A percentile compares a stretch with the other conserved stretches of the same genome.
Conservation (phyloP, 1,140 invertebrate genomes). For the Geopemphigus sp. region DNA sequence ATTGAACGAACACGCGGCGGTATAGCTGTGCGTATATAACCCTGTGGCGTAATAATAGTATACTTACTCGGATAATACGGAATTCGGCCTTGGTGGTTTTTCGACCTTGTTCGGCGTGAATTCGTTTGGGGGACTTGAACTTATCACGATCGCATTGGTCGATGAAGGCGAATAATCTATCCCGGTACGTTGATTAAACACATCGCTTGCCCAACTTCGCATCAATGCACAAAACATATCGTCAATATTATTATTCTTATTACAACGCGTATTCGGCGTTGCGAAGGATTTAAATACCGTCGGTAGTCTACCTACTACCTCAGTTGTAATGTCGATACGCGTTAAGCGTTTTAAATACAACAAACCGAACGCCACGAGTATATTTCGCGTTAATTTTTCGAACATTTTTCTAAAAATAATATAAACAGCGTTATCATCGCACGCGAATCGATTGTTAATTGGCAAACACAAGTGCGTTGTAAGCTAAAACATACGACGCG, state of each 20-base stretch:
- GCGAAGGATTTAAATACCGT: too few species aligned
- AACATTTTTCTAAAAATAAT: too few species aligned
- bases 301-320: too few species aligned
- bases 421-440: too few species aligned
- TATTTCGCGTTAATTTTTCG: too few species aligned
- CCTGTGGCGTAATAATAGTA: background rate
- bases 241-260: background rate
- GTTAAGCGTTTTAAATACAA: too few species aligned
- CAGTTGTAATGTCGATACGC: too few species aligned
- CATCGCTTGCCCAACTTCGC: constrained; percentile 23
- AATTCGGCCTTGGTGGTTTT: constrained; percentile 23
- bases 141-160: background rate
- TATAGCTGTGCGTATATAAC: background rate
- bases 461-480: too few species aligned
- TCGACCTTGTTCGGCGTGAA: background rate
- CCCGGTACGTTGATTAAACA: background rate
- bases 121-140: constrained; percentile 21
- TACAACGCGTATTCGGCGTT: too few species aligned
- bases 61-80: constrained; percentile 14
- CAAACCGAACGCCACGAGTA: too few species aligned
- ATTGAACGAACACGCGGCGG: background rate
- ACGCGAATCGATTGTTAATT: too few species aligned
- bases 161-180: background rate
- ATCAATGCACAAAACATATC: background rate
- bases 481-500: too few species aligned